Conservation (phyloP, 2,113 vertebrate genomes). For the Gorsachius goisagi region DNA sequence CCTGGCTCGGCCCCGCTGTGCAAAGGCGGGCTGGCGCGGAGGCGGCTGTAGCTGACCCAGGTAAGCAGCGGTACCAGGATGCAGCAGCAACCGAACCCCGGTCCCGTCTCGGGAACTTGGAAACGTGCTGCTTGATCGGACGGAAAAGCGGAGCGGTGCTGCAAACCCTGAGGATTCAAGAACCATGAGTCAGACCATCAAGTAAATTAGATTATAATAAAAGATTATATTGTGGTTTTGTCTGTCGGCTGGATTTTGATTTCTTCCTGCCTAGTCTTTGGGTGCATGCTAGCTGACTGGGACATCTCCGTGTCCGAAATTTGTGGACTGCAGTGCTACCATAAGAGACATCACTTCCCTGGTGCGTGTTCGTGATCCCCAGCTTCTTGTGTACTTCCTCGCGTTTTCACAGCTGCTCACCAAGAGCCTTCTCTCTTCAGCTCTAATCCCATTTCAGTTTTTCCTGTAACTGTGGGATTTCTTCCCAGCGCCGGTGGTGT, state of each 20-base stretch:
- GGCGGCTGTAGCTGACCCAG: too few species aligned
- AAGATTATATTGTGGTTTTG: not conserved
- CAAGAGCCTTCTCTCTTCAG: not conserved
- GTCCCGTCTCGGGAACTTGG: not conserved
- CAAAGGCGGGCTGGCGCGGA: fast-evolving
- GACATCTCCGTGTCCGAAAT: not conserved
- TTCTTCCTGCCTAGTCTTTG: not conserved
- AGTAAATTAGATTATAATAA: slow-evolving; percentile 31
- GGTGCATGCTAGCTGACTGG: not conserved
- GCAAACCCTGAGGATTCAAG: not conserved
- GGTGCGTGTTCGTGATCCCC: fast-evolving
- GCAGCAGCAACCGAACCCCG: not conserved
- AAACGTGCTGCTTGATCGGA: not conserved
- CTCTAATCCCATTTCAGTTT: not conserved
- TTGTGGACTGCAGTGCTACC: not conserved
- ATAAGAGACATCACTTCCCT: not conserved
- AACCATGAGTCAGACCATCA: slow-evolving; percentile 11
- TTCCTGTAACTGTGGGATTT: not conserved
- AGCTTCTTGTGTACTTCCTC: not conserved
- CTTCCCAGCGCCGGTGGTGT: not conserved
- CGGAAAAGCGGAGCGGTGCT: not conserved
- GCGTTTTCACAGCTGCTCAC: not conserved
- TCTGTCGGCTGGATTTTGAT: not conserved
- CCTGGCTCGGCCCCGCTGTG: not conserved
- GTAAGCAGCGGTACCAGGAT: not conserved